Evolutionary conservation across 2,888 invertebrate species (phyloP).

Genomic region (Standfussiana lucernea): DNA sequence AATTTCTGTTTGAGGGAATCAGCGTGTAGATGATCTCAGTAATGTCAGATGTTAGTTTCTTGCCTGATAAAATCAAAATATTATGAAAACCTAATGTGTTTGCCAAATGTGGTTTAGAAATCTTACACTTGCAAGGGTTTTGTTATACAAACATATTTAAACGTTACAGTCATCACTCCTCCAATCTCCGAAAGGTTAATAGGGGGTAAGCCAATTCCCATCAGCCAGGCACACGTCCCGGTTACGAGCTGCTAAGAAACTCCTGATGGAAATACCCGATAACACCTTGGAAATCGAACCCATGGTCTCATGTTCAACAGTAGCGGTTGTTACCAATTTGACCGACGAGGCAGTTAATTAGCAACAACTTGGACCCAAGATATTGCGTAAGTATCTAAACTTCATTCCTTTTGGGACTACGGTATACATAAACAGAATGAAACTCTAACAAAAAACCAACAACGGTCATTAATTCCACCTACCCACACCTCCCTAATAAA

Average conservation of each 20-base stretch:
- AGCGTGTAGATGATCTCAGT: not conserved
- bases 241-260: not conserved
- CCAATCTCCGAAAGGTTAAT: not conserved
- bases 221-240: not conserved
- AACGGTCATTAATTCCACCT: not conserved
- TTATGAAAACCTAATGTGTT: not conserved
- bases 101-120: not conserved
- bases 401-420: not conserved
- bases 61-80: not conserved
- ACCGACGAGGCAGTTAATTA: not conserved
- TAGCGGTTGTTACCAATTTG: not conserved
- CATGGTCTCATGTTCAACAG: not conserved
- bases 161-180: not conserved
- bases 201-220: not conserved
- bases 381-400: not conserved
- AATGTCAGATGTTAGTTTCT: not conserved
- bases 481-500: slow-evolving; percentile 18
- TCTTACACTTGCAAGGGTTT: not conserved
- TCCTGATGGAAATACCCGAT: not conserved
- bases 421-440: not conserved
- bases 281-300: not conserved
- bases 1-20: slow-evolving; percentile 8
- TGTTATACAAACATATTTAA: not conserved
- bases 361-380: not conserved
- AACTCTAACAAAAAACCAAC: slow-evolving; percentile 4